Conservation (phyloP, 2,888 invertebrate species). For the Drosophila rubida region DNA sequence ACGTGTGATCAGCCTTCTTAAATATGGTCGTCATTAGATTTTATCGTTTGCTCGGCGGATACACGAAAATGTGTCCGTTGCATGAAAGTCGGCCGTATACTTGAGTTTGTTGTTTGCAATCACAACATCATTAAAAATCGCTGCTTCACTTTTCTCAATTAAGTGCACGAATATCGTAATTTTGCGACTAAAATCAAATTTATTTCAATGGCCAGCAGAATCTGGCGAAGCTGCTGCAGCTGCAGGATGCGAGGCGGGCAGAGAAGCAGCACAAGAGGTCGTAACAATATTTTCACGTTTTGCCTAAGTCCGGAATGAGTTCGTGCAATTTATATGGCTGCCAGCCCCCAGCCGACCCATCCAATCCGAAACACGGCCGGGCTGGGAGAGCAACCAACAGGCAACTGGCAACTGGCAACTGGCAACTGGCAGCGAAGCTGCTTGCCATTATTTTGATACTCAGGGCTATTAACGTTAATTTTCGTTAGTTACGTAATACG, state of each 20-base stretch:
- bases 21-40: not conserved
- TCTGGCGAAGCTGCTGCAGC: conserved; percentile 33
- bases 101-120: conserved; percentile 28
- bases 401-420: too few relatives aligned
- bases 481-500: conserved; percentile 81
- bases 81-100: not conserved
- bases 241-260: not conserved
- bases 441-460: conserved; percentile 76
- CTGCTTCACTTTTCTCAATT: conserved; percentile 74
- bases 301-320: conserved; percentile 80
- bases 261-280: conserved; percentile 61
- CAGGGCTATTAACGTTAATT: conserved; percentile 80
- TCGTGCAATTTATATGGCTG: conserved; percentile 70
- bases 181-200: conserved; percentile 75
- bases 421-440: conserved; percentile 32
- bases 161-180: conserved; percentile 66
- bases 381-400: conserved; percentile 52
- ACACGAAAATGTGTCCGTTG: conserved; percentile 4
- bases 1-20: not conserved
- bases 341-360: conserved; percentile 24
- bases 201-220: conserved; percentile 60
- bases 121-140: conserved; percentile 72
- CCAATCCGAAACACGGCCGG: conserved; percentile 34
- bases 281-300: conserved; percentile 82
- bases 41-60: not conserved